phyloP scores from a whole-genome alignment of 30 jellyfish, hydroid and myxozoan species.

The Pelagia noctiluca region DNA sequence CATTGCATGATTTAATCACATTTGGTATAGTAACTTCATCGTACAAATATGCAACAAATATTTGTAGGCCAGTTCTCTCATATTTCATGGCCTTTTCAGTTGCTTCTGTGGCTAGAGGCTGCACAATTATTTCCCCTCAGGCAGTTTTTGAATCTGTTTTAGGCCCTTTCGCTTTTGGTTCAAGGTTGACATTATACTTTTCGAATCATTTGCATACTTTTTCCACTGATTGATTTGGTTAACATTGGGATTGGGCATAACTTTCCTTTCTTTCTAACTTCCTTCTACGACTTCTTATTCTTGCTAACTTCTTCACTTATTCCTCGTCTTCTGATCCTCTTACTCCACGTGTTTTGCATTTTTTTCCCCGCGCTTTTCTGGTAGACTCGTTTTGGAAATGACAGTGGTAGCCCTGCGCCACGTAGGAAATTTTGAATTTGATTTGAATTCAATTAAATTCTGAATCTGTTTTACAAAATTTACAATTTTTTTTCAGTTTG shows the following conservation, averaged over 20 bases:
- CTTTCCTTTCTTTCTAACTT: background rate
- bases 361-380: background rate
- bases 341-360: background rate
- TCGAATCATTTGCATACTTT: background rate
- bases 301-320: background rate
- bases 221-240: background rate
- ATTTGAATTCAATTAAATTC: conserved; percentile 5
- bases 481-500: conserved; percentile 12
- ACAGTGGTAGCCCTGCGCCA: conserved; percentile 34
- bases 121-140: conserved; percentile 25
- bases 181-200: background rate
- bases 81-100: conserved; percentile 42
- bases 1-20: background rate
- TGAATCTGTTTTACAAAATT: background rate
- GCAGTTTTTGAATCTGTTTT: conserved; percentile 1
- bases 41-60: background rate
- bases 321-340: background rate
- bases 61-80: conserved; percentile 34
- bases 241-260: background rate
- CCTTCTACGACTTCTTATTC: background rate
- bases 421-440: conserved; percentile 8
- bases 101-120: conserved; percentile 27
- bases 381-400: background rate
- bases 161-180: conserved; percentile 11
- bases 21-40: conserved; percentile 32